Evolutionary conservation across 2,888 invertebrate genomes (phyloP).

Genomic region (Drosophila quasianomalipes): DNA sequence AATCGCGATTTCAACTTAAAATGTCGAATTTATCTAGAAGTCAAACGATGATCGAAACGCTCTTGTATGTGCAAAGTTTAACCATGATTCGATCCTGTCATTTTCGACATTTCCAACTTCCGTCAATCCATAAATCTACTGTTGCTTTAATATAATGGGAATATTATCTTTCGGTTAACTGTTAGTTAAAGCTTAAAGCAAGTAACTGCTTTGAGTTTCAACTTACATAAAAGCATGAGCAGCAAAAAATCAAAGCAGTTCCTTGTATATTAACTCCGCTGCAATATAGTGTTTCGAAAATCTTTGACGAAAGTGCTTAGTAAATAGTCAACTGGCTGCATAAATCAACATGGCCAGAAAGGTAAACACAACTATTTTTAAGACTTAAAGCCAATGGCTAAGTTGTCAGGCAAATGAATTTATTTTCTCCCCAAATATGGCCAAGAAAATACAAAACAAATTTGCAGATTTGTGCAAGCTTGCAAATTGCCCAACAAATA

Average conservation of each 20-base stretch:
- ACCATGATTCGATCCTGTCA: too few relatives aligned
- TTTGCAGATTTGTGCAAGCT: constrained; percentile 38
- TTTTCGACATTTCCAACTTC: too few relatives aligned
- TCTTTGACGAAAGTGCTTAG: constrained; percentile 15
- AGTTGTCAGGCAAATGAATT: constrained; percentile 31
- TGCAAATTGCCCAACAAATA: constrained; percentile 57
- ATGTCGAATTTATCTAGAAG: not conserved
- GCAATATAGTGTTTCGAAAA: not conserved
- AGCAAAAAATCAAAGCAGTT: not conserved
- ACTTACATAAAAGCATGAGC: not conserved
- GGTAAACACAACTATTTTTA: constrained; percentile 44
- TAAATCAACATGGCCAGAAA: constrained; percentile 20
- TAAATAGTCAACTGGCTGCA: constrained; percentile 27
- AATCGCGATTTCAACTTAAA: not conserved
- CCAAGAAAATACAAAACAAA: constrained; percentile 39
- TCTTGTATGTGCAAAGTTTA: not conserved
- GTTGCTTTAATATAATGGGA: not conserved
- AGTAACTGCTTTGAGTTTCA: not conserved
- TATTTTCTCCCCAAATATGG: constrained; percentile 39
- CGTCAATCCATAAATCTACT: not conserved
- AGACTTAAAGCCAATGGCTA: constrained; percentile 38
- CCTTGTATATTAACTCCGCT: too few relatives aligned
- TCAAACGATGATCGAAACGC: not conserved
- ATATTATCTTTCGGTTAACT: not conserved
- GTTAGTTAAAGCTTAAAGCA: not conserved